A percentile compares a stretch with the other conserved stretches of the same genome.
Conservation (phyloP, 2,797 vertebrate genomes). For the Cebuella pygmaea region DNA sequence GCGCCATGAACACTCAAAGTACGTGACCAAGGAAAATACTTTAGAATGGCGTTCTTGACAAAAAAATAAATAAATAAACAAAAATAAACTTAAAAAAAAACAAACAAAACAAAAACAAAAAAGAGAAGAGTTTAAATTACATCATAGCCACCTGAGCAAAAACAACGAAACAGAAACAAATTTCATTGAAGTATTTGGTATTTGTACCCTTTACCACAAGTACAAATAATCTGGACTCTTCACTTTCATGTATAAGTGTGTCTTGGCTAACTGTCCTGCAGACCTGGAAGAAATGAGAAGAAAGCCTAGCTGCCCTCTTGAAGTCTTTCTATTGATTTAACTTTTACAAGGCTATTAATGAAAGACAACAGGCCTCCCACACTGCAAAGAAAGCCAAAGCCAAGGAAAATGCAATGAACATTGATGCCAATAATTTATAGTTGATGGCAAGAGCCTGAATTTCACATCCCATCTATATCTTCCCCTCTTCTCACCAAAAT, state of each 20-base stretch:
- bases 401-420: not conserved
- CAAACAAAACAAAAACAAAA: no score
- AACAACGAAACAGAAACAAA: not conserved
- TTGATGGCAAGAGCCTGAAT: not conserved
- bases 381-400: not conserved
- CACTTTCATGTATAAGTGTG: not conserved
- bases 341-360: slow-evolving; percentile 17
- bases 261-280: not conserved
- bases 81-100: not conserved
- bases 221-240: not conserved
- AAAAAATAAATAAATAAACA: not conserved
- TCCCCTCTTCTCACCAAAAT: not conserved
- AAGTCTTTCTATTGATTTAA: not conserved
- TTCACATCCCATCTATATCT: not conserved
- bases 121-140: not conserved
- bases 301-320: not conserved
- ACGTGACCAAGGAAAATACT: not conserved
- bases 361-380: not conserved
- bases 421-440: not conserved
- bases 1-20: no score
- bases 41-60: not conserved
- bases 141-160: not conserved
- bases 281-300: not conserved
- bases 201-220: not conserved
- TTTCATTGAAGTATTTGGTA: not conserved